phyloP scores from a whole-genome alignment of 2,888 invertebrate species.

The Aphodius sticticus region DNA sequence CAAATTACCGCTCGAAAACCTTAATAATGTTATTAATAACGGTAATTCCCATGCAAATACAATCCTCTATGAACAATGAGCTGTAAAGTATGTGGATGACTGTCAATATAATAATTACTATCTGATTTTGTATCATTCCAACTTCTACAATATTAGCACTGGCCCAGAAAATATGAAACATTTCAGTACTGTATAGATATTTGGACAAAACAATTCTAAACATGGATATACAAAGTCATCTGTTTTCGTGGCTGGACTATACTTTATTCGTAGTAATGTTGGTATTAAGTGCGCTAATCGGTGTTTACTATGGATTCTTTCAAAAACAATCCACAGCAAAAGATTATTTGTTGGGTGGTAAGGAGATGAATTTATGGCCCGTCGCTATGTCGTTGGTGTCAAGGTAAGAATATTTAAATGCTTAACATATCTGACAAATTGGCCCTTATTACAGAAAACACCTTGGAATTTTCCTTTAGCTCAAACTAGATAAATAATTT shows the following conservation, averaged over 20 bases:
- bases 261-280: conserved; percentile 26
- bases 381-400: conserved; percentile 30
- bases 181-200: not conserved
- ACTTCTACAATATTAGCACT: not conserved
- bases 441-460: too few relatives aligned
- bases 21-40: not conserved
- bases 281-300: conserved; percentile 22
- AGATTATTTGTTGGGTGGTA: conserved; percentile 29
- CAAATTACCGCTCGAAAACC: not conserved
- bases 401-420: conserved; percentile 24
- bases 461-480: too few relatives aligned
- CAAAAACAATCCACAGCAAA: conserved; percentile 28
- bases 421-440: too few relatives aligned
- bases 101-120: not conserved
- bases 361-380: conserved; percentile 29
- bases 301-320: conserved; percentile 30
- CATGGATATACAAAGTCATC: not conserved
- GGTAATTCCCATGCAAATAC: not conserved
- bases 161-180: not conserved
- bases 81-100: not conserved
- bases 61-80: not conserved
- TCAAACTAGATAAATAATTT: too few relatives aligned
- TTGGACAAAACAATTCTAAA: not conserved
- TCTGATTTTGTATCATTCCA: not conserved
- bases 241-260: conserved; percentile 28